Base-by-base conservation (phyloP, 2,113 vertebrate species). In the Lamprologus speciosus region DNA sequence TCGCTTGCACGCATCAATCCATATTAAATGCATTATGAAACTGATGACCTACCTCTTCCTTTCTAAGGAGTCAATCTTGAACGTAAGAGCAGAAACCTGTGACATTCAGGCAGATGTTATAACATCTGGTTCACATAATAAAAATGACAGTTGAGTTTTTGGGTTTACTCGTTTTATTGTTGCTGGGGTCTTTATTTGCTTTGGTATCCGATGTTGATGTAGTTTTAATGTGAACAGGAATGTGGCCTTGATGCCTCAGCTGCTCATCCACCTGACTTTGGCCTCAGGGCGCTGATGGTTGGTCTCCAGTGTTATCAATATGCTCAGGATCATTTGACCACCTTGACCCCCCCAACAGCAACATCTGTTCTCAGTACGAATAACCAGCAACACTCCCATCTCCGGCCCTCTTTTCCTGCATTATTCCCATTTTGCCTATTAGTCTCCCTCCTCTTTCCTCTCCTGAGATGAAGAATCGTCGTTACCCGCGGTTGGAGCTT, bases 291-390 rank as follows among this genome's bases (percentile, higher is more conserved):
- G 10, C 19, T 11, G 21, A 65, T 8, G 1, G 21, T 57, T 14
- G 42, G 17, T 51, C 28, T 68, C 60, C 42, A 12, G 31, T 31
- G 23, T 50, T 50, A 73, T 73, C 68, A 17, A 7, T 2, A 47
- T 73, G 13, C 68, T 28, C 21, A 17, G 2, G 21, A 11, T 28
- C 0, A 47, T 73, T 47, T 28, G 14, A 73, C 40, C n/a, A 42
- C n/a, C 40, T 73, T 47, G 68, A 47, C 21, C 14, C 54, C 54
- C 47, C 12, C 68, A 68, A 40, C 42, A n/a, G 8, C 28, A 84
- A 90, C 90, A 89, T 91, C 89, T 93, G 90, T 86, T 87, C 33
- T 57, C 45, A 14, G 54, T 26, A 57, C 26, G 78, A 86, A 79
- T 57, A 87, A 78, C 58, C 33, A 8, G 14, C 26, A 78, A 28